Percentiles rank a stretch among this genome's conserved stretches.
Evolutionary conservation across 2,888 invertebrate species (phyloP).

Genomic region (Luperina nickerlii): DNA sequence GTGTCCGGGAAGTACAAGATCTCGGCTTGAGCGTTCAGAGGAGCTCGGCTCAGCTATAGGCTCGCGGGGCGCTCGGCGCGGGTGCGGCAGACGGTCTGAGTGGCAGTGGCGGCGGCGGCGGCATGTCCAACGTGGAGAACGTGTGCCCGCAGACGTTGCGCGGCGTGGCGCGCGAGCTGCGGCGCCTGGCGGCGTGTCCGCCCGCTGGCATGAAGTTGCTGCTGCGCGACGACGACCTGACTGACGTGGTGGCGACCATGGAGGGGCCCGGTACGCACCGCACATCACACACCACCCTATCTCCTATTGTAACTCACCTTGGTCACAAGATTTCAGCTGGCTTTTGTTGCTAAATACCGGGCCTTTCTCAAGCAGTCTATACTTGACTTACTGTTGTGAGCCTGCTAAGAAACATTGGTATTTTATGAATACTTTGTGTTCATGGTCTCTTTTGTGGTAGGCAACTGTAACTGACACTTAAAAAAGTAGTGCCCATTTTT

Average conservation of each 20-base stretch:
- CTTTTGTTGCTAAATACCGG: neutral
- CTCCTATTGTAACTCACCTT: neutral
- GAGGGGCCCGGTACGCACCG: slow-evolving; percentile 93
- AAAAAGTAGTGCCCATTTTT: neutral
- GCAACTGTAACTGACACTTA: neutral
- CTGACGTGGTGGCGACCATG: slow-evolving; percentile 97
- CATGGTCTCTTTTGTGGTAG: neutral
- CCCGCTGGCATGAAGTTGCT: slow-evolving; percentile 97
- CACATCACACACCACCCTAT: neutral
- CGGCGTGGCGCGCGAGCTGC: slow-evolving; percentile 96
- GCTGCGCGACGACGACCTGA: slow-evolving; percentile 97
- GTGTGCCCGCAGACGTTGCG: slow-evolving; percentile 98
- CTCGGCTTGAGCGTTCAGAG: slow-evolving; percentile 23
- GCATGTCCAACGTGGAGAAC: slow-evolving; percentile 97
- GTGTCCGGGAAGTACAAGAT: slow-evolving; percentile 16
- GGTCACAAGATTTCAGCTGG: neutral
- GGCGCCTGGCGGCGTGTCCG: slow-evolving; percentile 94
- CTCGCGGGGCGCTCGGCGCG: neutral
- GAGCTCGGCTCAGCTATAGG: slow-evolving; percentile 9
- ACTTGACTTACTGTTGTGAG: neutral
- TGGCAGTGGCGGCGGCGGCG: slow-evolving; percentile 28
- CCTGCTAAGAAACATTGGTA: neutral
- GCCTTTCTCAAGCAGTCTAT: neutral
- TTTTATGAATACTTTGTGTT: neutral
- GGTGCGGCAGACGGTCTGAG: slow-evolving; percentile 17